These are phyloP conservation scores for Vanessa tameamea DNA, from an alignment of 1,140 invertebrate genomes.

Conservation along the genomic window DNA sequence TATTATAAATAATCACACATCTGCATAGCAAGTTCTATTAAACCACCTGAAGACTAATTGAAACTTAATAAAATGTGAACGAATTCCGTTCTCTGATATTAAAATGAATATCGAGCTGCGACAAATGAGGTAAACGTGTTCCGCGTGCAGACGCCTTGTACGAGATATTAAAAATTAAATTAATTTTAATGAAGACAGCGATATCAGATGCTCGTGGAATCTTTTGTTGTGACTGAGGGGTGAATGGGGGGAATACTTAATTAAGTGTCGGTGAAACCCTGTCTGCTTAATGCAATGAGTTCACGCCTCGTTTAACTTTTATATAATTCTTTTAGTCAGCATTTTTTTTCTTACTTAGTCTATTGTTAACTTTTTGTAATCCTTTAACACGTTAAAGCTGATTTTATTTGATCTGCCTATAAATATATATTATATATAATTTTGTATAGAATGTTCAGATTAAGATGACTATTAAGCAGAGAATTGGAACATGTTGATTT, in stretches of 20 bases:
- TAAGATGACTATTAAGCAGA: too few species aligned
- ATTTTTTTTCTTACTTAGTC: background rate
- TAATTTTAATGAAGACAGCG: conserved; percentile 71
- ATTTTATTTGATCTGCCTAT: background rate
- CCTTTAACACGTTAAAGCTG: conserved; percentile 1
- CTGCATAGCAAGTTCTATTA: background rate
- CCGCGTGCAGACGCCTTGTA: conserved; percentile 35
- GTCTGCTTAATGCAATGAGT: conserved; percentile 76
- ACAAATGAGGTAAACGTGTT: conserved; percentile 50
- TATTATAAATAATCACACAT: conserved; percentile 2
- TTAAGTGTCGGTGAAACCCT: conserved; percentile 76
- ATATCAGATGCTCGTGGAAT: conserved; percentile 60
- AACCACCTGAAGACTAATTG: background rate
- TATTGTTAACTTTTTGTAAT: conserved; percentile 3
- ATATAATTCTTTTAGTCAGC: conserved; percentile 65
- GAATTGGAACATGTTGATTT: too few species aligned
- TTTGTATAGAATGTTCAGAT: too few species aligned
- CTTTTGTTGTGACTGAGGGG: conserved; percentile 73
- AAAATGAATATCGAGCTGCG: conserved; percentile 38
- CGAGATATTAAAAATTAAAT: conserved; percentile 69
- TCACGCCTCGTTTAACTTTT: conserved; percentile 78
- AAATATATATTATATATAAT: too few species aligned
- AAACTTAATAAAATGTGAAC: background rate
- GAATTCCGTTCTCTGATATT: conserved; percentile 1
- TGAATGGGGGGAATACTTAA: conserved; percentile 71